phyloP scores from a whole-genome alignment of 2,888 invertebrate species.

The Clepsis dumicolana region DNA sequence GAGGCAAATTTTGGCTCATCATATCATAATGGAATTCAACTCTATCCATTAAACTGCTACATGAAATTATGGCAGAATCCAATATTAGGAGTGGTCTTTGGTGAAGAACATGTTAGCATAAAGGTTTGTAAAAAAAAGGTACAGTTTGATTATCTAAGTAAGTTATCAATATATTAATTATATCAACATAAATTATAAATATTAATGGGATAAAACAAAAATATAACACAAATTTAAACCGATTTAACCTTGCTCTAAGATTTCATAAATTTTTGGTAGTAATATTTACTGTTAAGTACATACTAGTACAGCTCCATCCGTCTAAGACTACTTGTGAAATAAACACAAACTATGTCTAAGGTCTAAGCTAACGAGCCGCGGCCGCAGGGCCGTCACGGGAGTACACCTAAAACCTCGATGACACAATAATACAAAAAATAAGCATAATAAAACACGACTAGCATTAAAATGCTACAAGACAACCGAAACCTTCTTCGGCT shows the following conservation, averaged over 20 bases:
- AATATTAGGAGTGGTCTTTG: conserved; percentile 64
- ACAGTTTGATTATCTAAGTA: conserved; percentile 57
- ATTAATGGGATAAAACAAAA: conserved; percentile 52
- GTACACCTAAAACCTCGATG: conserved; percentile 47
- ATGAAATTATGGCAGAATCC: conserved; percentile 42
- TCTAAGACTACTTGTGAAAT: conserved; percentile 73
- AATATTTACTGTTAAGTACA: conserved; percentile 79
- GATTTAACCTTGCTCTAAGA: conserved; percentile 73
- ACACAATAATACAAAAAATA: conserved; percentile 52
- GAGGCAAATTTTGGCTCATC: not conserved
- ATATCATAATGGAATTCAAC: conserved; percentile 23
- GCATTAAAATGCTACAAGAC: conserved; percentile 72
- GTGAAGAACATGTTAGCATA: conserved; percentile 61
- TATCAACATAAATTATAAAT: conserved; percentile 67
- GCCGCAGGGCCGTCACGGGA: not conserved
- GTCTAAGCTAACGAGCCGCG: conserved; percentile 48
- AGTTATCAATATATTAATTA: conserved; percentile 73
- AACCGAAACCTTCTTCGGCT: conserved; percentile 47
- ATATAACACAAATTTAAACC: conserved; percentile 42
- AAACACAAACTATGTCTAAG: conserved; percentile 53
- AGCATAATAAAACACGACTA: conserved; percentile 69
- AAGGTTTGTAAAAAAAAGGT: conserved; percentile 49
- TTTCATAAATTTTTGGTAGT: conserved; percentile 75
- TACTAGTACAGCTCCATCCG: conserved; percentile 65
- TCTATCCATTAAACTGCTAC: conserved; percentile 35